These are phyloP conservation scores for Lepus europaeus DNA, from an alignment of 2,113 vertebrate genomes.

Conservation along the genomic window DNA sequence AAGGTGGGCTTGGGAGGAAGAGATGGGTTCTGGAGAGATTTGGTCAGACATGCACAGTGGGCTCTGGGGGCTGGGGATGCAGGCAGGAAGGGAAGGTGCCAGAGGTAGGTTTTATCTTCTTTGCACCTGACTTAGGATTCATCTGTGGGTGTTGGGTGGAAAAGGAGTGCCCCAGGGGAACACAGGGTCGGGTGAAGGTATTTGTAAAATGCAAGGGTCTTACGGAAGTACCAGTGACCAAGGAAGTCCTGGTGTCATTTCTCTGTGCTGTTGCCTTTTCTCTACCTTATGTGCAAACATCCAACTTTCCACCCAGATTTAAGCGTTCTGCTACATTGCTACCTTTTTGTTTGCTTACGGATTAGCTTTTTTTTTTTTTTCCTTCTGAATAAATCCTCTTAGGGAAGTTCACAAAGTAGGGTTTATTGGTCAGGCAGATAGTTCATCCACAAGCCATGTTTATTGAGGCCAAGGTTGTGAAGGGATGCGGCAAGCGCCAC, in stretches of 20 bases:
- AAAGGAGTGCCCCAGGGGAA: no score
- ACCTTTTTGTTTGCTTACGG: background rate
- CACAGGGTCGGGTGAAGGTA: background rate
- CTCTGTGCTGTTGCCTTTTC: background rate
- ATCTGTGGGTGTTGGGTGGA: background rate
- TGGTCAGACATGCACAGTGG: background rate
- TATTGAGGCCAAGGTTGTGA: background rate
- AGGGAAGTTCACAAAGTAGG: background rate
- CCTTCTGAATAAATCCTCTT: background rate
- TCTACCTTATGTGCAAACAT: rapidly evolving
- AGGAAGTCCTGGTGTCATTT: background rate
- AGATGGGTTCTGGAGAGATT: background rate
- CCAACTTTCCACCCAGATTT: background rate
- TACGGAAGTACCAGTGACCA: rapidly evolving
- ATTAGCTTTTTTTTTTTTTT: background rate
- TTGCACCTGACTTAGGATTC: background rate
- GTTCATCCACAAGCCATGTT: background rate
- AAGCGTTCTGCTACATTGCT: background rate
- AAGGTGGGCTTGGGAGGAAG: background rate
- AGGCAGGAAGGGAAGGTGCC: no score
- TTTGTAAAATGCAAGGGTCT: background rate
- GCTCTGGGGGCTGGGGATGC: background rate
- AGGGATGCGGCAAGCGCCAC: background rate
- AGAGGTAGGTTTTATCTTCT: background rate
- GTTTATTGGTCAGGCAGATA: background rate